Evolutionary conservation across 1,140 invertebrate species (phyloP).

Genomic region (Heliconius himera): DNA sequence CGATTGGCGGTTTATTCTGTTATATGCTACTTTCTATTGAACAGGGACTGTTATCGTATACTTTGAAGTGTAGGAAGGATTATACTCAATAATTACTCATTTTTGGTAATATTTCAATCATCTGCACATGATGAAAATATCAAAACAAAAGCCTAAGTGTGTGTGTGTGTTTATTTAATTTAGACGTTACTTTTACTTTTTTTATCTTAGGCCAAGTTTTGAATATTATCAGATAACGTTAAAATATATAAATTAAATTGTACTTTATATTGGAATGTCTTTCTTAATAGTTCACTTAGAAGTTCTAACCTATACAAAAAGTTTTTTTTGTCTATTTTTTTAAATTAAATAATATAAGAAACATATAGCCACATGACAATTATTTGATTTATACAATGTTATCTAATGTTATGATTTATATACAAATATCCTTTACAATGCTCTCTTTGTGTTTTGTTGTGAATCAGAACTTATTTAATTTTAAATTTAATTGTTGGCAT

Average conservation of each 20-base stretch:
- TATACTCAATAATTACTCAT: not conserved
- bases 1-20: constrained; percentile 37
- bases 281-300: not conserved
- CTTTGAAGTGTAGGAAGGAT: not conserved
- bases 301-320: not conserved
- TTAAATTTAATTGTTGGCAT: no score
- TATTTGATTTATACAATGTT: no score
- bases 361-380: no score
- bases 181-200: not conserved
- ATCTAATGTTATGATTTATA: no score
- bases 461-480: no score
- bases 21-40: constrained; percentile 19
- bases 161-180: constrained; percentile 12
- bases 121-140: not conserved
- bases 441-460: no score
- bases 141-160: constrained; percentile 3
- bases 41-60: not conserved
- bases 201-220: not conserved
- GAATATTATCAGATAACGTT: no score
- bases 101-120: not conserved
- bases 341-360: no score
- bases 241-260: no score
- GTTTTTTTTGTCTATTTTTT: not conserved
- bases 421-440: no score
- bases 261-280: not conserved